A percentile compares a stretch with the other conserved stretches of the same genome.
These are phyloP conservation scores for Acropora tenuis DNA, from an alignment of 64 coral and sea anemone genomes.

Conservation along the genomic window DNA sequence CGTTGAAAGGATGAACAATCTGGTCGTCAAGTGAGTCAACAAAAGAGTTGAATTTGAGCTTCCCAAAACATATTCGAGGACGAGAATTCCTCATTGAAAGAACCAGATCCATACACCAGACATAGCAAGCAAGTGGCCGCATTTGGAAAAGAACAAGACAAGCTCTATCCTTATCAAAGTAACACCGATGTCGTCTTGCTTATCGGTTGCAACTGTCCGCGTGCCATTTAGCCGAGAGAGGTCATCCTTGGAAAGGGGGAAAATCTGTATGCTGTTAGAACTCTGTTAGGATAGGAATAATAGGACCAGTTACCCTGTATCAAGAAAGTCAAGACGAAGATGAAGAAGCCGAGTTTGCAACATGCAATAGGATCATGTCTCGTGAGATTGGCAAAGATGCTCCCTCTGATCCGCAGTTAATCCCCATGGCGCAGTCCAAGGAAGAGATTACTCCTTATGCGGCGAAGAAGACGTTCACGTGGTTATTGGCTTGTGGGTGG, in stretches of 20 bases:
- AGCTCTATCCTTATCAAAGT: constrained; percentile 44
- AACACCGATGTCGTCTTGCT: constrained; percentile 44
- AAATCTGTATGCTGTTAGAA: neutral
- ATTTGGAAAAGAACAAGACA: constrained; percentile 5
- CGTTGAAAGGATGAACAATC: constrained; percentile 7
- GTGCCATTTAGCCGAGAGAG: constrained; percentile 48
- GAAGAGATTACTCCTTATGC: constrained; percentile 33
- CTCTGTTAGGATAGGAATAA: too few relatives aligned
- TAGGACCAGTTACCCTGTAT: too few relatives aligned
- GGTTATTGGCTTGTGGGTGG: too few relatives aligned
- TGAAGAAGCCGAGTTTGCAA: too few relatives aligned
- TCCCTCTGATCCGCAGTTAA: too few relatives aligned
- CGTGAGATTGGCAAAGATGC: too few relatives aligned
- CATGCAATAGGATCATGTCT: too few relatives aligned
- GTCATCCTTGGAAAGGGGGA: constrained; percentile 59
- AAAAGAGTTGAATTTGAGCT: constrained; percentile 46
- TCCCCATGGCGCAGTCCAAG: too few relatives aligned
- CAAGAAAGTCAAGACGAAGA: too few relatives aligned
- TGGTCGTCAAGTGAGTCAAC: constrained; percentile 43
- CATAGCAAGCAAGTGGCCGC: constrained; percentile 46
- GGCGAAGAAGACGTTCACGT: neutral
- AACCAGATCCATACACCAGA: neutral
- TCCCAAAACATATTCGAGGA: constrained; percentile 51
- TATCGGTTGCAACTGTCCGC: constrained; percentile 62
- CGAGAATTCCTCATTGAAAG: neutral